phyloP scores from a whole-genome alignment of 2,888 invertebrate species.

The Sialis fuliginosa region DNA sequence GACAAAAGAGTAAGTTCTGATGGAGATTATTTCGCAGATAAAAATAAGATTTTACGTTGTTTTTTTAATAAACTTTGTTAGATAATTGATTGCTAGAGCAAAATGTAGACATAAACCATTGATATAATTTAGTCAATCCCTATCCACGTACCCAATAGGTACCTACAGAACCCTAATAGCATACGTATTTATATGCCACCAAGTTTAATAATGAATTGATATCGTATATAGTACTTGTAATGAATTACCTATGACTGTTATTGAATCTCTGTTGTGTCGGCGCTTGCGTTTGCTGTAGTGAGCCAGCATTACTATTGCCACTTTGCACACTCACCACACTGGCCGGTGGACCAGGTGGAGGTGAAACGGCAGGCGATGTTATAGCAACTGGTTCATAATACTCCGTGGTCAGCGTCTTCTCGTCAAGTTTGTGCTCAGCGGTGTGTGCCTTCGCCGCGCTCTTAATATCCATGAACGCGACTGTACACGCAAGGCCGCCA shows the following conservation, averaged over 20 bases:
- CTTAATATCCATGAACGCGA: slow-evolving; percentile 94
- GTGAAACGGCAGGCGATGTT: slow-evolving; percentile 36
- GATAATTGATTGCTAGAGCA: too few relatives aligned
- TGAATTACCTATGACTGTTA: slow-evolving; percentile 33
- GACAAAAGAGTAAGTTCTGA: too few relatives aligned
- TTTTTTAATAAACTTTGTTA: too few relatives aligned
- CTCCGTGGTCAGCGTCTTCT: slow-evolving; percentile 71
- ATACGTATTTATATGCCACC: too few relatives aligned
- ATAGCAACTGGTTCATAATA: slow-evolving; percentile 77
- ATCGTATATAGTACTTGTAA: too few relatives aligned
- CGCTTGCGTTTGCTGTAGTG: slow-evolving; percentile 16
- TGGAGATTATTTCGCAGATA: background rate
- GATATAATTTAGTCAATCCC: too few relatives aligned
- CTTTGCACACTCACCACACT: slow-evolving; percentile 8
- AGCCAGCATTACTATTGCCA: slow-evolving; percentile 17
- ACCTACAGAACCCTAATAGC: too few relatives aligned
- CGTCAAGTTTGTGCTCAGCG: slow-evolving; percentile 76
- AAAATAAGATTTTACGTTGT: background rate
- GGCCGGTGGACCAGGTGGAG: slow-evolving; percentile 34
- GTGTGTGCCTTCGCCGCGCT: slow-evolving; percentile 88
- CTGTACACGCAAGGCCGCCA: slow-evolving; percentile 63
- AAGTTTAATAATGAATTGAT: too few relatives aligned
- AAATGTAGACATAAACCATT: too few relatives aligned
- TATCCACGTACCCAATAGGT: too few relatives aligned
- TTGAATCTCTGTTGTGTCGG: slow-evolving; percentile 31